Percentiles rank a stretch among this genome's conserved stretches.
Conservation (phyloP, 2,888 invertebrate genomes). For the Acrocyrtus sp. region DNA sequence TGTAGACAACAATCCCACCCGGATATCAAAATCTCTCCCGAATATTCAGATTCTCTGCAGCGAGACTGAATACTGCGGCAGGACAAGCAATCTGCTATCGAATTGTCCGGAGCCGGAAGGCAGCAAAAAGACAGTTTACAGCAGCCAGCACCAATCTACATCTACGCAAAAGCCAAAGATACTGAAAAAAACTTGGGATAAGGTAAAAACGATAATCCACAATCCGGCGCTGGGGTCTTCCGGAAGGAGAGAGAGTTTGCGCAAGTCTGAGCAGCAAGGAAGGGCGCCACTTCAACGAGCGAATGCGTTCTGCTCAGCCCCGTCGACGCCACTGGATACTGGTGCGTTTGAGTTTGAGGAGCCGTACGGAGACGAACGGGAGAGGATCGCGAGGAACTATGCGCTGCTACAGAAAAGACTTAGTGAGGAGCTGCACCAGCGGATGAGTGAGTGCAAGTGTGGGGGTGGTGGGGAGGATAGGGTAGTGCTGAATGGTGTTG, state of each 20-base stretch:
- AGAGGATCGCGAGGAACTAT: conserved; percentile 58
- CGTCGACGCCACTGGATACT: conserved; percentile 47
- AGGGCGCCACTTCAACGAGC: background rate
- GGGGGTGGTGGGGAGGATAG: background rate
- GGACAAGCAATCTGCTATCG: background rate
- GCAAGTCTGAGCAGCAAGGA: conserved; percentile 9
- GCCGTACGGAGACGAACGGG: conserved; percentile 33
- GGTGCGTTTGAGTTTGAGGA: conserved; percentile 55
- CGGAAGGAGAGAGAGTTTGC: conserved; percentile 24
- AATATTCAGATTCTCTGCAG: conserved; percentile 13
- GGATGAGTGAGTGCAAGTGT: conserved; percentile 38
- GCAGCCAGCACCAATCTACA: conserved; percentile 16
- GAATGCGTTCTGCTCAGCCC: conserved; percentile 35
- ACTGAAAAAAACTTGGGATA: conserved; percentile 61
- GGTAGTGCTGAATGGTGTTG: too few relatives aligned
- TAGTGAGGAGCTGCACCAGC: conserved; percentile 57
- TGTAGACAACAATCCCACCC: background rate
- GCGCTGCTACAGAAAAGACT: conserved; percentile 55
- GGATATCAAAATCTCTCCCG: conserved; percentile 37
- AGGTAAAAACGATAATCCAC: conserved; percentile 59
- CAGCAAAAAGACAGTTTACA: background rate
- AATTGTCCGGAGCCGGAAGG: background rate
- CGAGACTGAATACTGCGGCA: background rate
- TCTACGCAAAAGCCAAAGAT: conserved; percentile 54
- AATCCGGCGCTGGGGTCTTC: conserved; percentile 36